These are phyloP conservation scores for Vulpes vulpes DNA, from an alignment of 2,113 vertebrate genomes.

Conservation along the genomic window DNA sequence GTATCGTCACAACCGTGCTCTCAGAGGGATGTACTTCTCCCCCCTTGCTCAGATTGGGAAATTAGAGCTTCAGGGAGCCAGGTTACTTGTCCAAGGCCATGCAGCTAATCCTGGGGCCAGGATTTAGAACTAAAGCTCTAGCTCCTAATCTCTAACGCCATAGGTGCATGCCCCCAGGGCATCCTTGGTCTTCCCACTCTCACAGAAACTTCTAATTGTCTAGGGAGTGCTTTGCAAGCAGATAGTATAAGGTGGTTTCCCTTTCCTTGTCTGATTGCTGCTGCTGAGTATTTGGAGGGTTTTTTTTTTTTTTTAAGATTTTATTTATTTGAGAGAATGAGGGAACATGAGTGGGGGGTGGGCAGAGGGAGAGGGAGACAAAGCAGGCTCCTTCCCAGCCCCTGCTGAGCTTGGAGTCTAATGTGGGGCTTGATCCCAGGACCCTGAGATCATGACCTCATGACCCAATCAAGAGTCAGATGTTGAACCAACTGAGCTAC, in stretches of 20 bases:
- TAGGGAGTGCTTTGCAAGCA: neutral
- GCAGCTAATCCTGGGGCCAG: too few species aligned
- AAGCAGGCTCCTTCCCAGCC: neutral
- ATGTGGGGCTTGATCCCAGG: neutral
- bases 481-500: neutral
- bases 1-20: accelerated
- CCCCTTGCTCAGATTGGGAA: neutral
- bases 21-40: too few species aligned
- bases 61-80: neutral
- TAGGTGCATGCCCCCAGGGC: accelerated
- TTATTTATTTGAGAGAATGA: neutral
- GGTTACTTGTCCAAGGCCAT: neutral
- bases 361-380: neutral
- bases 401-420: neutral
- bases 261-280: neutral
- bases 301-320: neutral
- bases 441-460: neutral
- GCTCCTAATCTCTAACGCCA: neutral
- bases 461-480: neutral
- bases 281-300: neutral
- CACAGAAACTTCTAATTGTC: neutral
- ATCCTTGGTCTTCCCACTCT: neutral
- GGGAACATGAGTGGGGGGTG: neutral
- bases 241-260: neutral
- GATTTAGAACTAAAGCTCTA: neutral